A percentile compares a stretch with the other conserved stretches of the same genome.
Evolutionary conservation across 2,888 invertebrate genomes (phyloP).

Genomic region (Nymphalis polychloros): DNA sequence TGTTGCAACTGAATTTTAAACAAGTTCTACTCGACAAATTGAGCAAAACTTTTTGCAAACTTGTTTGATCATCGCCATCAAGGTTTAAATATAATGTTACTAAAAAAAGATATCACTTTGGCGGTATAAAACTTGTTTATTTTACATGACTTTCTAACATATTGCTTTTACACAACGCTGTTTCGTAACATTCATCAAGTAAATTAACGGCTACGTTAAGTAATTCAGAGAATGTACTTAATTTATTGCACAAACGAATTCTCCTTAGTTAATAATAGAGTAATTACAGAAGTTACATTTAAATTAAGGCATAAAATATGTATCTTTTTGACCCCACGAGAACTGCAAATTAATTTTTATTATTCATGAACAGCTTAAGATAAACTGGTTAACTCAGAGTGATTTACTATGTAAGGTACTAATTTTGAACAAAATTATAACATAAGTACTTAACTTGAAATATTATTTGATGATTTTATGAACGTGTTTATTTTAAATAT

Average conservation of each 20-base stretch:
- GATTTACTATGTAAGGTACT: no score
- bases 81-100: no score
- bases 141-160: background rate
- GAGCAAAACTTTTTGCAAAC: no score
- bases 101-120: background rate
- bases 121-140: background rate
- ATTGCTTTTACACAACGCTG: background rate
- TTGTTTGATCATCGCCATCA: no score
- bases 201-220: background rate
- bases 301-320: constrained; percentile 15
- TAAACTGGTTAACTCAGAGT: constrained; percentile 11
- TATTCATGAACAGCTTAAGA: constrained; percentile 39
- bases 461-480: no score
- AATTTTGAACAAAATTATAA: no score
- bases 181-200: background rate
- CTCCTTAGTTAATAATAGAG: constrained; percentile 9
- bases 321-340: constrained; percentile 1
- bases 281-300: constrained; percentile 18
- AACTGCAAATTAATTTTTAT: constrained; percentile 32
- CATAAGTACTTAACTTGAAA: no score
- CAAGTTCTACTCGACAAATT: no score
- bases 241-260: constrained; percentile 13
- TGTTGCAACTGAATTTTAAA: no score
- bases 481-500: no score
- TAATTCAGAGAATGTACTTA: constrained; percentile 7